These are phyloP conservation scores for Campylomormyrus tamandua DNA, from an alignment of 2,113 vertebrate genomes.

Conservation along the genomic window DNA sequence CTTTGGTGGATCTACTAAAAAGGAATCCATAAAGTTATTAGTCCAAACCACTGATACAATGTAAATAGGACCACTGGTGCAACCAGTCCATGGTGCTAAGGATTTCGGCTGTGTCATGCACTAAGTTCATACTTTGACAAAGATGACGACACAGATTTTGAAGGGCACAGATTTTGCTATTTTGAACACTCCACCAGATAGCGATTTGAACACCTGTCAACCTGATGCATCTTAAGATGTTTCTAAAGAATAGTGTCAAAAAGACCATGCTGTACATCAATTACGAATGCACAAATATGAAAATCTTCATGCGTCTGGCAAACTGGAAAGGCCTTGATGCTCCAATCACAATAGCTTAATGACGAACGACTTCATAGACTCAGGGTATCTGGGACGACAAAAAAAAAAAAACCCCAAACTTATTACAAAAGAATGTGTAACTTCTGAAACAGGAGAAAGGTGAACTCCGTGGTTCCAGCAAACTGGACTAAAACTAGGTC, in stretches of 20 bases:
- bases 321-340: background rate
- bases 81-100: background rate
- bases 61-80: background rate
- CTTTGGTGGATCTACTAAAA: background rate
- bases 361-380: background rate
- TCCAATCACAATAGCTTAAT: background rate
- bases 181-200: background rate
- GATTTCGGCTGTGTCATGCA: background rate
- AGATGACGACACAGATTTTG: background rate
- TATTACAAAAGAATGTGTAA: background rate
- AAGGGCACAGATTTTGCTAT: background rate
- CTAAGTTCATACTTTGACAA: background rate
- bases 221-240: background rate
- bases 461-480: background rate
- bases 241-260: background rate
- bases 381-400: background rate
- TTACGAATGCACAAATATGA: background rate
- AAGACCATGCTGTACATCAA: background rate
- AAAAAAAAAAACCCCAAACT: background rate
- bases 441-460: background rate
- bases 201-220: background rate
- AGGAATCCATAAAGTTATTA: background rate
- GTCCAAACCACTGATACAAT: conserved; percentile 1
- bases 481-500: background rate
- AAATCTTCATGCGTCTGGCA: background rate